Percentiles rank a stretch among this genome's conserved stretches.
Conservation (phyloP, 2,797 vertebrate genomes). For the Cuculus canorus region DNA sequence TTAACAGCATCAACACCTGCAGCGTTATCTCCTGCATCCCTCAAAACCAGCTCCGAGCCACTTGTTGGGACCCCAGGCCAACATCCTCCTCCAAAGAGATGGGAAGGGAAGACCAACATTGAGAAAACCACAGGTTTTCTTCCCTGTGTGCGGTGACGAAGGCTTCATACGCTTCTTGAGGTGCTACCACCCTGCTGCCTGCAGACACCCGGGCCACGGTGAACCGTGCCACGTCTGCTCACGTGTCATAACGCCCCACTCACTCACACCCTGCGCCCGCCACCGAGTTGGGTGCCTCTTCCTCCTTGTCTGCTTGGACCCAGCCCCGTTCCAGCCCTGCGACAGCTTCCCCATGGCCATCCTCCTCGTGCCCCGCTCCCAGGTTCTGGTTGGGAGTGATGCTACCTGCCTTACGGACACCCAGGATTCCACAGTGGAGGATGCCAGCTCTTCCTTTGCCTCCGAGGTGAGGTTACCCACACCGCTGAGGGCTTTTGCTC, state of each 20-base stretch:
- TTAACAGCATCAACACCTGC: background rate
- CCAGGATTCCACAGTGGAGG: background rate
- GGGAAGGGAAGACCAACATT: background rate
- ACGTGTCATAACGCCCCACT: fast-evolving
- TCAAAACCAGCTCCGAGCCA: fast-evolving
- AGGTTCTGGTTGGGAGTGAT: background rate
- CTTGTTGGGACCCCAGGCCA: background rate
- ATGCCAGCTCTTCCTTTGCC: background rate
- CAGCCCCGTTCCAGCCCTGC: background rate
- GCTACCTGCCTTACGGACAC: background rate
- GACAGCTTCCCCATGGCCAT: fast-evolving
- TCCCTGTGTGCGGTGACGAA: fast-evolving
- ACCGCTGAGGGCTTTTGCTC: background rate
- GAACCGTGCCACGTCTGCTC: background rate
- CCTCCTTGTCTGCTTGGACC: background rate
- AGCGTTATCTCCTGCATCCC: background rate
- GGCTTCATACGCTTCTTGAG: background rate
- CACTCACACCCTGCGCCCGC: fast-evolving
- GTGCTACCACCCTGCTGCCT: background rate
- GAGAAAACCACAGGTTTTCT: background rate
- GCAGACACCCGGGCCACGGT: too few relatives aligned
- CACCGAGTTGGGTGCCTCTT: background rate
- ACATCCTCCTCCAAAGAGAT: background rate
- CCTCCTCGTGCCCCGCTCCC: background rate
- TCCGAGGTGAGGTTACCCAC: background rate